Evolutionary conservation across 2,113 vertebrate species (phyloP), one percentile per base, ranked within the genome.

Genomic region (Pao palembangensis): DNA sequence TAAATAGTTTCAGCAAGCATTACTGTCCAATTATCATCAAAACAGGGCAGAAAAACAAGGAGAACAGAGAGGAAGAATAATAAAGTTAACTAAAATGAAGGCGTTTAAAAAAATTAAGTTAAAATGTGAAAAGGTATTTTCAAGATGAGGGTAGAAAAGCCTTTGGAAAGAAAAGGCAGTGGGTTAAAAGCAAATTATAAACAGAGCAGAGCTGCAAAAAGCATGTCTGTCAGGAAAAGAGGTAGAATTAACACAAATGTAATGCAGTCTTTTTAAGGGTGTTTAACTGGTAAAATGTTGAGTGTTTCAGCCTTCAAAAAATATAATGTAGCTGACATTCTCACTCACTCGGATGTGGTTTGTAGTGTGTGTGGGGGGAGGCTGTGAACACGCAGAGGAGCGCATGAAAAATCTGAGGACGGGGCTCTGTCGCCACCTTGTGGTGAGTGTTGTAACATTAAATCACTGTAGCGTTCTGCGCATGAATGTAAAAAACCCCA

Each of bases 391-490:
- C 64, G 58, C 16, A 13, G 23, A 23, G 31, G 41, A 67, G 52
- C 17, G 2, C 61, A 60, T 17, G 50, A 31, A 8, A 4, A 2
- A 19, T 17, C 13, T 21, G 55, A 12, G 38, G 47, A 50, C 76
- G 78, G 75, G 66, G 43, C 19, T 67, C 57, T 89, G 85, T 84
- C 89, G 87, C 84, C 87, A 88, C 51, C 91, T 83, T 48, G 83
- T 86, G 90, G 67, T 41, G 23, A 2, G 8, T 38, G 48, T n/a
- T 34, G n/a, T 13, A 47, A 66, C 6, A 38, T 16, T 42, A 55
- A 19, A 2, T 7, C 3, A n/a, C 8, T 3, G 43, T 15, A 31
- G 8, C 2, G 8, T 31, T 31, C 28, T 31, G 28, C 28, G 1
- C 1, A 31, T 31, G 8, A 31, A 23, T 28, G 8, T 38, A 38